Base-by-base conservation (phyloP, 2,797 vertebrate species). In the Lophotriccus pileatus region DNA sequence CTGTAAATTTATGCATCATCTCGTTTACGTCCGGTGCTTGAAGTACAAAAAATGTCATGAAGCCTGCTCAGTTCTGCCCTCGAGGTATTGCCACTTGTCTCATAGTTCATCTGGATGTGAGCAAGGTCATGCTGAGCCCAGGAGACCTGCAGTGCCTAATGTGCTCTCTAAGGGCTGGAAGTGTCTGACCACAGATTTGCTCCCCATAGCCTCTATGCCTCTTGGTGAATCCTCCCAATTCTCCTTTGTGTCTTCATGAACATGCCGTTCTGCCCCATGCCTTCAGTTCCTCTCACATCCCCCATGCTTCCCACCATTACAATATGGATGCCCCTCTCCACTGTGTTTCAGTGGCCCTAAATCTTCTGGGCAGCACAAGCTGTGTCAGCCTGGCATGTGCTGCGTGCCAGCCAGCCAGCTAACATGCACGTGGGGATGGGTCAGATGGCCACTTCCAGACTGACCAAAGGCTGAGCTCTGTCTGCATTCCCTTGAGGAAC, bases 371-470 rank as follows among this genome's bases (percentile, higher is more conserved):
- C 53, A 84, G 39, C 41, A 44, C 53, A 55, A 80, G 15, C n/a
- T 74, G 56, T 49, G 53, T 30, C 58, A 36, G 76, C 36, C 72
- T 64, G 39, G 20, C 62, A 43, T 0, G 0, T 36, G 49, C 9
- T 37, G 27, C 12, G 0, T 60, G 63, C 63, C 80, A 89, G 30
- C n/a, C 8, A 3, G 32, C 19, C 50, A 73, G 82, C 39, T 49
- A 66, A 24, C 0, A 2, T 25, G 53, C 59, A 67, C 0, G 0
- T 30, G 64, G 50, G 52, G 22, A 23, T 3, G 16, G 27, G 36
- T 22, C 0, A 0, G 53, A 46, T 77, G 60, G 66, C 72, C 39
- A 28, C 76, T 62, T 69, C 18, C 50, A 86, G 67, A 23, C 21
- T 1, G 2, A 91, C 44, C 44, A 87, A 91, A 85, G 68, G 49